Percentiles rank a stretch among this genome's conserved stretches.
phyloP scores from a whole-genome alignment of 1,140 invertebrate species.

The Lanistes nyassanus region DNA sequence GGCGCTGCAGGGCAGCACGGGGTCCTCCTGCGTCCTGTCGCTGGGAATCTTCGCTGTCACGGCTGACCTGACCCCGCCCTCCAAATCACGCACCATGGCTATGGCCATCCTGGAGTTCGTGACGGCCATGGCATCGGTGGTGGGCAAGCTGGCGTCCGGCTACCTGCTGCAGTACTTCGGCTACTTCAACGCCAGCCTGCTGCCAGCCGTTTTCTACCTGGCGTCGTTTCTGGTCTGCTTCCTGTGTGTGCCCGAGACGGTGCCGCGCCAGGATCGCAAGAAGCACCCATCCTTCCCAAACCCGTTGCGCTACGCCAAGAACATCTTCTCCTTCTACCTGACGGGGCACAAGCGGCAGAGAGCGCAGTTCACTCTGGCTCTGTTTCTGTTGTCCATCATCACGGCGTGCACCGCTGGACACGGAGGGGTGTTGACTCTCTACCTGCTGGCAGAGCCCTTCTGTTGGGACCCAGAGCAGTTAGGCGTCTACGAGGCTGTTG shows the following conservation, averaged over 20 bases:
- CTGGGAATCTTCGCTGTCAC: slow-evolving; percentile 24
- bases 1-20: slow-evolving; percentile 1
- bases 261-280: background rate
- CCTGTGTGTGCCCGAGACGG: background rate
- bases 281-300: background rate
- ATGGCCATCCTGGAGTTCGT: slow-evolving; percentile 7
- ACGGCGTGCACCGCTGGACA: background rate
- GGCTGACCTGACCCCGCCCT: slow-evolving; percentile 21
- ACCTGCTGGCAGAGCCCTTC: slow-evolving; percentile 9
- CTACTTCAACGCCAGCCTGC: background rate
- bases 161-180: background rate
- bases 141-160: background rate
- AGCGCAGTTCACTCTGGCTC: background rate
- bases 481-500: background rate
- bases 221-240: background rate
- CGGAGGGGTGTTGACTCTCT: background rate
- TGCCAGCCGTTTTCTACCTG: no score
- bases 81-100: slow-evolving; percentile 10
- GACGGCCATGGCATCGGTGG: background rate
- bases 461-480: slow-evolving; percentile 9
- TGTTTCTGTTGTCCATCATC: background rate
- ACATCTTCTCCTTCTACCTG: slow-evolving; percentile 7
- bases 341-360: background rate
- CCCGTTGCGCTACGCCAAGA: background rate
- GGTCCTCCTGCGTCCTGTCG: slow-evolving; percentile 13